These are phyloP conservation scores for Coenonympha glycerion DNA, from an alignment of 2,888 invertebrate genomes.

Conservation along the genomic window DNA sequence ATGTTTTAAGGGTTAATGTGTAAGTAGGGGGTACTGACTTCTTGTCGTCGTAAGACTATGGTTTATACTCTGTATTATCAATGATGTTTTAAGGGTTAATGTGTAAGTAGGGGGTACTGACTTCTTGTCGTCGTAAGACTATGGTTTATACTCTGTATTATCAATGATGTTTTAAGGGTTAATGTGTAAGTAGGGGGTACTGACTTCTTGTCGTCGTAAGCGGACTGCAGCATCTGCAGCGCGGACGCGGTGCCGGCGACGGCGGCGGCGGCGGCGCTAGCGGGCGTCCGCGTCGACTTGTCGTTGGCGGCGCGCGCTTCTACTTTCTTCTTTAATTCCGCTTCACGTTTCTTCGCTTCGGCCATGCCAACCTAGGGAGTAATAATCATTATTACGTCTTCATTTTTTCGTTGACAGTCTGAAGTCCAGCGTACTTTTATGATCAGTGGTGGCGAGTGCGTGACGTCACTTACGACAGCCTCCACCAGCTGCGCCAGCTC, in stretches of 20 bases:
- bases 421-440: too few species aligned
- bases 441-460: not conserved
- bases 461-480: slow-evolving; percentile 76
- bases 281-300: slow-evolving; percentile 8
- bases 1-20: too few species aligned
- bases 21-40: too few species aligned
- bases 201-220: slow-evolving; percentile 63
- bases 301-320: slow-evolving; percentile 16
- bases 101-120: too few species aligned
- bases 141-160: too few species aligned
- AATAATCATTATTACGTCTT: not conserved
- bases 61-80: too few species aligned
- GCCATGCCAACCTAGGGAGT: slow-evolving; percentile 56
- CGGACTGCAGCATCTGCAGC: slow-evolving; percentile 64
- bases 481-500: slow-evolving; percentile 87
- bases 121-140: too few species aligned
- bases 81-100: too few species aligned
- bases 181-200: too few species aligned
- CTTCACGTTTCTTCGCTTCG: slow-evolving; percentile 60
- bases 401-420: too few species aligned
- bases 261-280: slow-evolving; percentile 6
- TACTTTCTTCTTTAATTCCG: slow-evolving; percentile 37
- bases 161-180: too few species aligned
- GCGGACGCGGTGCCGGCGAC: slow-evolving; percentile 52
- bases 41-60: too few species aligned